Base-by-base conservation (phyloP, 2,113 vertebrate genomes). In the Cyprinodon variegatus region DNA sequence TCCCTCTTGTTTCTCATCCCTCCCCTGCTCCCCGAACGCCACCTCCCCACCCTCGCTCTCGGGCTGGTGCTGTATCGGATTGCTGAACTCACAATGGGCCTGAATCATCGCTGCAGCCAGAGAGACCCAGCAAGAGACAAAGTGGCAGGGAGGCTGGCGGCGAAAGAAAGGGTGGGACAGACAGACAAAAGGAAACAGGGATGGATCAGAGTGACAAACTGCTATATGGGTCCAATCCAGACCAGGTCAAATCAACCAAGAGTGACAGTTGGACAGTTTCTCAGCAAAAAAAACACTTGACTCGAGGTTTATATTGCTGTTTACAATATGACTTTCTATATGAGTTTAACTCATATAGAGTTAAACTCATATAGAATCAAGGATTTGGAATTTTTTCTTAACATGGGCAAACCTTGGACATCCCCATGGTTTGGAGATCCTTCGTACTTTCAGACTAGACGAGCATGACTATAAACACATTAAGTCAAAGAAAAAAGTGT, bases 11-110 rank as follows among this genome's bases (percentile, higher is more conserved):
- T 83, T 79, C 80, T 83, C 73, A 64, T 4, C 78, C 80, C 39
- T 62, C 14, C 22, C 63, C 14, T 11, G 29, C 17, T 65, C 40
- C 57, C 66, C 61, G 65, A 29, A 8, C 65, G 59, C 75, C 36
- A 2, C 64, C 17, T 61, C 50, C 69, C 66, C 64, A n/a, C 60
- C 69, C 71, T 37, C 11, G 61, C 79, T 87, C 83, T 75, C 59
- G 60, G 81, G 73, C 71, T 80, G 79, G 76, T 82, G 84, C 79
- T 88, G 85, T 89, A 92, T 92, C 87, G 71, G 88, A 88, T 92
- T 92, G 84, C 90, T 76, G 73, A 81, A 85, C 88, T 87, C 78
- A 92, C 91, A 92, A 92, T 89, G 83, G 70, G 70, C 87, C 83
- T 85, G 88, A 92, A 91, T 90, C 91, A 92, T 91, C 90, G 85